These are phyloP conservation scores for Hippocampus guttulatus DNA, from an alignment of 2,113 vertebrate species.

Conservation along the genomic window DNA sequence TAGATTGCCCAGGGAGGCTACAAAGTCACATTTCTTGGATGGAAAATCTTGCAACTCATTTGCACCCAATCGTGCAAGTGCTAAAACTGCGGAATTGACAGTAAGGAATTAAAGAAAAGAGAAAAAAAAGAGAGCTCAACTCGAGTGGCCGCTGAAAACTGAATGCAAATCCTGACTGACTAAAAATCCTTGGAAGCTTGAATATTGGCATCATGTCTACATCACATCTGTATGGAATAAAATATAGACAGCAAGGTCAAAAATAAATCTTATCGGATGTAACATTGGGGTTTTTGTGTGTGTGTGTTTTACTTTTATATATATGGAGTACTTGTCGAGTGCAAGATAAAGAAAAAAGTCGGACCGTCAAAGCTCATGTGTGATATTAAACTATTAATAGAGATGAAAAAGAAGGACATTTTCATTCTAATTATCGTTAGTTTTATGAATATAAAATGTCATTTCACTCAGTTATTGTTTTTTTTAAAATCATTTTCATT, in stretches of 20 bases:
- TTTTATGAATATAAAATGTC: too few relatives aligned
- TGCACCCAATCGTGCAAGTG: background rate
- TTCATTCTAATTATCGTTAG: too few relatives aligned
- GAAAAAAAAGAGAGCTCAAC: background rate
- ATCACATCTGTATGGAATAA: background rate
- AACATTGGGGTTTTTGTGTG: too few relatives aligned
- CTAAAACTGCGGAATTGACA: background rate
- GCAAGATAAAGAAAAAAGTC: too few relatives aligned
- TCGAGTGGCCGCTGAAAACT: background rate
- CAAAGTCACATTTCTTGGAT: slow-evolving; percentile 5
- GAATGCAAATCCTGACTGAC: background rate
- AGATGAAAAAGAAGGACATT: too few relatives aligned
- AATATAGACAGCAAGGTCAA: background rate
- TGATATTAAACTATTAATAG: too few relatives aligned
- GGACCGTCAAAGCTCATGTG: too few relatives aligned
- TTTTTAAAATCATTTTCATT: too few relatives aligned
- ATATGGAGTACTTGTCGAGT: too few relatives aligned
- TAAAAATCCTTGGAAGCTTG: background rate
- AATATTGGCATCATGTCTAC: background rate
- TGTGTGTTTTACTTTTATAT: too few relatives aligned
- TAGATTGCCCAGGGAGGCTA: background rate
- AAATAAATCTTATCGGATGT: background rate
- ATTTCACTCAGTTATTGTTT: too few relatives aligned
- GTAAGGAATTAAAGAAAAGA: background rate
- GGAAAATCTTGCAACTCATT: slow-evolving; percentile 3